Evolutionary conservation across 2,888 invertebrate species (phyloP).

Genomic region (Macrosiphum euphorbiae): DNA sequence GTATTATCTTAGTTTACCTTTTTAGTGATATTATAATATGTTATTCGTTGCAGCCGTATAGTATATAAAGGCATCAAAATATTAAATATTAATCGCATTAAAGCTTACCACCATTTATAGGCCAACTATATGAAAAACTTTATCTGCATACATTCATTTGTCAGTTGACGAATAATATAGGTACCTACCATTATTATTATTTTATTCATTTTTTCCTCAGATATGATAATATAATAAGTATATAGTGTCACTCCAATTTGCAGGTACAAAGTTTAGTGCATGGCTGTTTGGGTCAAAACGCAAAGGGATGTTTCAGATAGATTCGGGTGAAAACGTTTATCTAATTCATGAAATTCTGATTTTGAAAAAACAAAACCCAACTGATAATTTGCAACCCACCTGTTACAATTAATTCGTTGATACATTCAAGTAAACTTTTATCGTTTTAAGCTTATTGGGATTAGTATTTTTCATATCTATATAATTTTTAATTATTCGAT

Average conservation of each 20-base stretch:
- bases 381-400: not conserved
- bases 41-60: not conserved
- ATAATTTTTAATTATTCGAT: not conserved
- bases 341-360: too few relatives aligned
- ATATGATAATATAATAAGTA: not conserved
- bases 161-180: not conserved
- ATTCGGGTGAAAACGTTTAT: not conserved
- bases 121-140: not conserved
- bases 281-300: not conserved
- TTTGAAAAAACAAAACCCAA: not conserved
- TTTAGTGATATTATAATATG: too few relatives aligned
- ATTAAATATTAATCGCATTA: not conserved
- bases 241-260: not conserved
- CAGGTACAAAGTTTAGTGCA: not conserved
- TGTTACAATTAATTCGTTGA: not conserved
- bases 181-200: too few relatives aligned
- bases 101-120: not conserved
- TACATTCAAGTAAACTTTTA: not conserved
- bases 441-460: not conserved
- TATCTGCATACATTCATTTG: not conserved
- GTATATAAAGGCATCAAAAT: not conserved
- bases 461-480: not conserved
- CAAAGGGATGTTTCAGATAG: not conserved
- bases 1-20: too few relatives aligned
- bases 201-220: not conserved